Base-by-base conservation (phyloP, 2,888 invertebrate genomes). In the Apantesis nais region DNA sequence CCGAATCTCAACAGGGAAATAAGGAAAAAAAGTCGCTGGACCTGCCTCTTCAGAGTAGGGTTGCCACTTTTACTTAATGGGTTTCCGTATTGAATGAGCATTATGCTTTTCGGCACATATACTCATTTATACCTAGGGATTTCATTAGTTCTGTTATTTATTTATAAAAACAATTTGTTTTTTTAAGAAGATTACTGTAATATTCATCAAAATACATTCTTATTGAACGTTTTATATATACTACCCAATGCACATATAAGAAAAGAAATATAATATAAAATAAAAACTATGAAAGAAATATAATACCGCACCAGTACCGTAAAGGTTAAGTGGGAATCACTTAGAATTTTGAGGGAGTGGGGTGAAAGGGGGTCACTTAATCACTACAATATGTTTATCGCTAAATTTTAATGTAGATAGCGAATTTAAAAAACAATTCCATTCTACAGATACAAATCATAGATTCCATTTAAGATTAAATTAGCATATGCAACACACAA, bases 11-110 rank as follows among this genome's bases (percentile, higher is more conserved):
- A 79, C 81, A 80, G 79, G 76, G 73, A 75, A 86, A 90, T 87
- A 90, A 84, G 82, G 78, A 88, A 85, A 88, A 41, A 83, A 85
- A 85, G 80, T 78, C 75, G 73, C 71, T 73, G 63, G 64, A 62
- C 69, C 44, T 61, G 64, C 72, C 64, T 72, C 70, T 73, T 70
- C 58, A 64, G 62, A 34, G 72, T 73, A 76, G 74, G 78, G 77
- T 34, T 79, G 68, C 70, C 89, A 88, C 89, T 39, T 52, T 63
- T 62, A 11, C 34, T 48, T 31, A 48, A 16, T 48, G 0, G 22
- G 9, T 12, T 25, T 25, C 25, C 1, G 11, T 14, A 9, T 55
- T 25, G n/a, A 55, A 11, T n/a, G n/a, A 52, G 52, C n/a, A 52
- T 48, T n/a, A n/a, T n/a, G n/a, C n/a, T n/a, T n/a, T n/a, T n/a